Evolutionary conservation across 2,797 vertebrate genomes (phyloP), one percentile per base, ranked within the genome.

Genomic region (Odontamblyopus lacepedii): DNA sequence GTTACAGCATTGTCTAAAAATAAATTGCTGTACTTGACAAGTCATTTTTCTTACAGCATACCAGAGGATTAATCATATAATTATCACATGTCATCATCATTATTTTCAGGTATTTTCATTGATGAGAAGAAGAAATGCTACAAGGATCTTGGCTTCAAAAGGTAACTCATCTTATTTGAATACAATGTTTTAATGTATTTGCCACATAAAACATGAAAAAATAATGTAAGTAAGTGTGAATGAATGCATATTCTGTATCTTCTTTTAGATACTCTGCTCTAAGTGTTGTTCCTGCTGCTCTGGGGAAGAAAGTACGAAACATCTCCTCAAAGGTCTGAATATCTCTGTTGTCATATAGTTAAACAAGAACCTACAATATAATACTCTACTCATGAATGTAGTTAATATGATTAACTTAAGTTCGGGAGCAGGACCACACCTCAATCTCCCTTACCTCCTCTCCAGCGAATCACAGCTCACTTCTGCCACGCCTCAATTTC

Each of bases 61-160:
- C 13, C 13, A 48, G 44, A 48, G 44, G 44, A 48, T 48, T 48
- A 48, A 16, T 53, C 51, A 53, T 18, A 53, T n/a, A n/a, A 53
- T 16, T 18, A 51, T n/a, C 16, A 64, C 63, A 38, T 29, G 13
- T 8, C 27, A 18, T 66, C 9, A 18, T 60, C 29, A 29, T 50
- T 65, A 19, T 66, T 66, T 66, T 53, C 29, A 96, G 96, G 94
- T 1, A 78, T 96, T 69, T 96, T 93, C 56, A 78, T 96, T 50
- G 95, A 95, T 56, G 94, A 94, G 74, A 89, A 90, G 53, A 96
- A 95, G 86, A 92, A 93, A 84, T 86, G 85, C 79, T 96, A 95
- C 87, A 94, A 92, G 71, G 94, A 95, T 71, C 87, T 95, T 32
- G 93, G 93, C 69, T 96, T 96, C 73, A 96, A 93, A 92, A 91